Percentiles rank a stretch among this genome's conserved stretches.
Evolutionary conservation across 2,113 vertebrate genomes (phyloP).

Genomic region (Aplodontia rufa): DNA sequence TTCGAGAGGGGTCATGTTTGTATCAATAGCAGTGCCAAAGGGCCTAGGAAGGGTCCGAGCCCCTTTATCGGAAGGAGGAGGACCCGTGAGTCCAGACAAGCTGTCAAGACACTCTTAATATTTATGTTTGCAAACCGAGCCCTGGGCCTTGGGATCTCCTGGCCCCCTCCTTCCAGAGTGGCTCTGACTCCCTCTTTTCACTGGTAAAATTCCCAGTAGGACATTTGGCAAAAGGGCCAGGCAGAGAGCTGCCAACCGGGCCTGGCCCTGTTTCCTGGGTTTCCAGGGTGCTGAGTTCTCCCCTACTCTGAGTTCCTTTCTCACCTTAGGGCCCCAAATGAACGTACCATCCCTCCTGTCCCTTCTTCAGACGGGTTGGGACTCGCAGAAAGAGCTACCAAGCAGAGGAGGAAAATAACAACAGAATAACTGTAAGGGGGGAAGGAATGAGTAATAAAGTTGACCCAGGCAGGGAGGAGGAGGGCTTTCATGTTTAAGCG

Average conservation of each 20-base stretch:
- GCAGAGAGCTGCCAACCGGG: background rate
- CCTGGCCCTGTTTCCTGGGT: constrained; percentile 68
- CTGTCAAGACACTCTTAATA: background rate
- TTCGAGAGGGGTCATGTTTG: background rate
- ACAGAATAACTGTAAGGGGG: constrained; percentile 75
- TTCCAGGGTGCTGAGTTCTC: constrained; percentile 55
- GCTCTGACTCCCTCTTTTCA: background rate
- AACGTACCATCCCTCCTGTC: constrained; percentile 38
- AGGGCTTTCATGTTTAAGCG: constrained; percentile 77
- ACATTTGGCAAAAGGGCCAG: constrained; percentile 67
- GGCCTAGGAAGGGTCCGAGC: background rate
- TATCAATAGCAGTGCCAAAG: background rate
- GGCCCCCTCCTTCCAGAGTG: background rate
- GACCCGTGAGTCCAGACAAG: background rate
- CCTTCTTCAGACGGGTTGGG: constrained; percentile 62
- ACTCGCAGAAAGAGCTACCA: constrained; percentile 46
- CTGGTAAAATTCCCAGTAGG: constrained; percentile 73
- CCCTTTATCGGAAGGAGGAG: background rate
- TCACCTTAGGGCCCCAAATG: constrained; percentile 51
- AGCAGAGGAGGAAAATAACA: constrained; percentile 77
- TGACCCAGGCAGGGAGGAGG: constrained; percentile 70
- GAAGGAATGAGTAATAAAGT: constrained; percentile 76
- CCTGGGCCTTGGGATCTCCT: background rate
- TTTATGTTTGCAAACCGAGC: constrained; percentile 41
- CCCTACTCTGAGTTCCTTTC: constrained; percentile 54